Evolutionary conservation across 2,113 vertebrate genomes (phyloP).

Genomic region (Hucho hucho): DNA sequence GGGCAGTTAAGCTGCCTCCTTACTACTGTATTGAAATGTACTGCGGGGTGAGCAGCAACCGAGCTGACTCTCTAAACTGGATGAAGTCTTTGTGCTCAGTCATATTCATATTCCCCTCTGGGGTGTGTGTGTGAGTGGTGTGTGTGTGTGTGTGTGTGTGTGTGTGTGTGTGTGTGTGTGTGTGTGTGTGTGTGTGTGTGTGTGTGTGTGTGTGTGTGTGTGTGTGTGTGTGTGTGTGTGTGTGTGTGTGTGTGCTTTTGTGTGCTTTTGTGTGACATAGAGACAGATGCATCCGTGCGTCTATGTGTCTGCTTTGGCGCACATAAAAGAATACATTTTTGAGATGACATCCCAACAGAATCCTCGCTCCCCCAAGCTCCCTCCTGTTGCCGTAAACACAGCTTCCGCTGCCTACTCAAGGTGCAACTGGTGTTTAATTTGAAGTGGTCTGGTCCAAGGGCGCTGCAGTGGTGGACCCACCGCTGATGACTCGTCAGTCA

Average conservation of each 20-base stretch:
- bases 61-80: constrained; percentile 2
- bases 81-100: constrained; percentile 10
- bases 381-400: not conserved
- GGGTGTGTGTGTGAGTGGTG: not conserved
- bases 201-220: not conserved
- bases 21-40: constrained; percentile 4
- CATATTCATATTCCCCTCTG: not conserved
- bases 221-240: not conserved
- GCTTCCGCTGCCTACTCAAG: constrained; percentile 13
- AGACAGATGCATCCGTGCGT: no score
- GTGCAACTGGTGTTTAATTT: constrained; percentile 45
- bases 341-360: not conserved
- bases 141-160: no score
- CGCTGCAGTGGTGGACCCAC: constrained; percentile 20
- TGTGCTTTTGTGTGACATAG: constrained; percentile 1
- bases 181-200: no score
- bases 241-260: no score
- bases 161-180: constrained; percentile 1
- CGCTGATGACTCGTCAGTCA: constrained; percentile 62
- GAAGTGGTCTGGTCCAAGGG: constrained; percentile 47
- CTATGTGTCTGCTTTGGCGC: not conserved
- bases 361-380: not conserved
- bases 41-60: not conserved
- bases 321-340: not conserved
- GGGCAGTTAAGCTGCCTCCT: not conserved